Conservation (phyloP, 2,888 invertebrate species). For the Ophion ventricosus region DNA sequence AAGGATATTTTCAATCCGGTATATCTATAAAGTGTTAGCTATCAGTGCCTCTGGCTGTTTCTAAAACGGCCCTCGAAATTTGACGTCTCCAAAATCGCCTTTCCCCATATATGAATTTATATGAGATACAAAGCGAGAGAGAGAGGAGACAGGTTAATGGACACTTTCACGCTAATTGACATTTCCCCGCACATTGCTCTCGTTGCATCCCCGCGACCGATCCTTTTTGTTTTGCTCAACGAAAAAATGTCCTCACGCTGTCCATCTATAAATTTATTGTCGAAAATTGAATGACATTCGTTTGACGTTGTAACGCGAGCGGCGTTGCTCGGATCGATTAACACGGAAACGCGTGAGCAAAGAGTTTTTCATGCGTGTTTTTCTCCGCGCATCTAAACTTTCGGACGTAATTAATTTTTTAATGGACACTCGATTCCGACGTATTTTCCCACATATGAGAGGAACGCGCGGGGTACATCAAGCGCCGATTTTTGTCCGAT, state of each 20-base stretch:
- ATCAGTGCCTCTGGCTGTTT: background rate
- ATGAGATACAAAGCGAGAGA: background rate
- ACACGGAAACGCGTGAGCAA: background rate
- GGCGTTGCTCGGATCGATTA: background rate
- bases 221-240: background rate
- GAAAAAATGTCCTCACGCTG: background rate
- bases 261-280: background rate
- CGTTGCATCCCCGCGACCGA: background rate
- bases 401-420: conserved; percentile 27
- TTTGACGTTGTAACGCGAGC: conserved; percentile 2
- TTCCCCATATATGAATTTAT: background rate
- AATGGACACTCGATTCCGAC: conserved; percentile 12
- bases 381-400: background rate
- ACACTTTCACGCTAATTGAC: background rate
- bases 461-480: background rate
- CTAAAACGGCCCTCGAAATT: background rate
- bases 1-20: background rate
- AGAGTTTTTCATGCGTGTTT: background rate
- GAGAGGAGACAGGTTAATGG: background rate
- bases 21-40: too few species aligned
- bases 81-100: background rate
- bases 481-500: conserved; percentile 46
- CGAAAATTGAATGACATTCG: conserved; percentile 5
- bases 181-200: background rate
- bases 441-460: conserved; percentile 38